Evolutionary conservation across 64 coral and sea anemone species (phyloP).

Genomic region (Pocillopora verrucosa): DNA sequence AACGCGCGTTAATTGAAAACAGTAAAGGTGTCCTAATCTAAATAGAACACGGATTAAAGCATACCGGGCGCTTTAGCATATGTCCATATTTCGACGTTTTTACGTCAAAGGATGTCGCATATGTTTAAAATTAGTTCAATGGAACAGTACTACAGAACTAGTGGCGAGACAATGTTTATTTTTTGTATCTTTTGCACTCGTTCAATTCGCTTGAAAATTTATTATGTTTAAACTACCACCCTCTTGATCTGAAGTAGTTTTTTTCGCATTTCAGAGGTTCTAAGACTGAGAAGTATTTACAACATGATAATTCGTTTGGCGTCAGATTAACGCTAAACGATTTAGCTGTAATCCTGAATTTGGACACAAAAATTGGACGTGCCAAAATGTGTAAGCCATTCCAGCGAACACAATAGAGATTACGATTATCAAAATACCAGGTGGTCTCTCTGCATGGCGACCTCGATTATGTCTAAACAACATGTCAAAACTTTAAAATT

Average conservation of each 20-base stretch:
- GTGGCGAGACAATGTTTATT: neutral
- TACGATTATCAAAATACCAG: neutral
- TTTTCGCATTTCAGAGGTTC: too few species aligned
- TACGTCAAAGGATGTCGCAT: neutral
- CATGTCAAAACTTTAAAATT: neutral
- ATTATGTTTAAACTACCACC: neutral
- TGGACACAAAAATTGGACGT: neutral
- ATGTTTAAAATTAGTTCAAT: neutral
- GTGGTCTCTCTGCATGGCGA: neutral
- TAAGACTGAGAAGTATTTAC: too few species aligned
- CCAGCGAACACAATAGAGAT: neutral
- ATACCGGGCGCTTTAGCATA: neutral
- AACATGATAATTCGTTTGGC: neutral
- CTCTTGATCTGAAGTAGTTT: neutral
- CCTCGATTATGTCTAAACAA: neutral
- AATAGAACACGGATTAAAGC: neutral
- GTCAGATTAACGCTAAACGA: slow-evolving; percentile 1
- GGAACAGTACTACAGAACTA: neutral
- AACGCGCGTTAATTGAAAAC: slow-evolving; percentile 33
- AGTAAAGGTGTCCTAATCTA: neutral
- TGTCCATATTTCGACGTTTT: neutral
- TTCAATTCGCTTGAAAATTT: neutral
- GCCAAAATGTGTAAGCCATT: neutral
- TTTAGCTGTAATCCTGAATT: neutral
- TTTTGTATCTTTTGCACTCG: neutral